A percentile compares a stretch with the other conserved stretches of the same genome.
phyloP scores from a whole-genome alignment of 2,888 invertebrate genomes.

The Xestia xanthographa region DNA sequence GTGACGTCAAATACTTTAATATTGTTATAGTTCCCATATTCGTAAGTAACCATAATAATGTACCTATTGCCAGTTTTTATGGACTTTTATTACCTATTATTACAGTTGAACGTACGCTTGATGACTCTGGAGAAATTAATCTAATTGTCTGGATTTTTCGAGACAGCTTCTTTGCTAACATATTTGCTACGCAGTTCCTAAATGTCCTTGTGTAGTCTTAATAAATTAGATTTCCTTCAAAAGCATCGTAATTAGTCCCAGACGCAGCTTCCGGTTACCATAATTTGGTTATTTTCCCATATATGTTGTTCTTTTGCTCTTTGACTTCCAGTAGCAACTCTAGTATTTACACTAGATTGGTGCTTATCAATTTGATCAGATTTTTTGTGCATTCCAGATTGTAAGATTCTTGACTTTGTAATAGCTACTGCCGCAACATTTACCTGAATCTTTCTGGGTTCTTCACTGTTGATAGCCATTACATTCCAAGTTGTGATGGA shows the following conservation, averaged over 20 bases:
- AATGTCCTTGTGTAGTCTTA: background rate
- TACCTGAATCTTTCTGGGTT: background rate
- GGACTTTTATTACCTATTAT: conserved; percentile 13
- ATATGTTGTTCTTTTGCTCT: background rate
- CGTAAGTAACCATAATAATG: background rate
- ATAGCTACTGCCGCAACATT: background rate
- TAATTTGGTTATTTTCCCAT: background rate
- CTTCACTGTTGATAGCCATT: background rate
- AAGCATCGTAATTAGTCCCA: background rate
- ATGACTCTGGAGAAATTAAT: conserved; percentile 10
- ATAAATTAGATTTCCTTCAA: background rate
- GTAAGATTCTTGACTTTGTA: background rate
- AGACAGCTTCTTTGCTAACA: background rate
- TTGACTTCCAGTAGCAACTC: background rate
- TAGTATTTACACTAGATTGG: background rate
- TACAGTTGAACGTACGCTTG: conserved; percentile 26
- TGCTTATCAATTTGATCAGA: background rate
- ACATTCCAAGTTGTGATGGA: background rate
- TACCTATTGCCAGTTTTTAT: conserved; percentile 10
- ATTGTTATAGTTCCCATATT: background rate
- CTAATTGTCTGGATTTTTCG: background rate
- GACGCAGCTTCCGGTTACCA: no score
- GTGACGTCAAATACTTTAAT: conserved; percentile 3
- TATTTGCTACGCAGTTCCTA: background rate
- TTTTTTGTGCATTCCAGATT: background rate